These are phyloP conservation scores for Megaleporinus macrocephalus DNA, from an alignment of 2,113 vertebrate genomes.

Conservation along the genomic window DNA sequence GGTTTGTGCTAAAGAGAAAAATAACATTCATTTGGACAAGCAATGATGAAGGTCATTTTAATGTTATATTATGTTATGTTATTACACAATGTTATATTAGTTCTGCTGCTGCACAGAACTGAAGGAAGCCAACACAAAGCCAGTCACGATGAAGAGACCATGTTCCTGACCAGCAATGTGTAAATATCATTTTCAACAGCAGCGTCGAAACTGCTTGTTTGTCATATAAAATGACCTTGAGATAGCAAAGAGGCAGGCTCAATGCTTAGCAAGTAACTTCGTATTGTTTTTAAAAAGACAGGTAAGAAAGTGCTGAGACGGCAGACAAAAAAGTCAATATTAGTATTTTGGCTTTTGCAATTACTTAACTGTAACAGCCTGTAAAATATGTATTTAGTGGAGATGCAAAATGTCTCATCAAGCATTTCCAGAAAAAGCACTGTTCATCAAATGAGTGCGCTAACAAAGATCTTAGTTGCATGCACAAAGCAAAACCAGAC, in stretches of 20 bases:
- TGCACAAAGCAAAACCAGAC: not conserved
- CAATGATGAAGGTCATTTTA: too few species aligned
- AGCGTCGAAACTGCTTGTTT: slow-evolving; percentile 30
- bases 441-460: not conserved
- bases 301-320: not conserved
- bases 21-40: not conserved
- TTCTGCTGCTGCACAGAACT: not conserved
- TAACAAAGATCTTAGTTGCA: not conserved
- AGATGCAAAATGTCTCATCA: not conserved
- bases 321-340: not conserved
- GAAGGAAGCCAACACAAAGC: not conserved
- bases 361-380: not conserved
- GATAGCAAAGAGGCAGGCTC: not conserved
- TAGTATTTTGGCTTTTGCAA: not conserved
- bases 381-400: not conserved
- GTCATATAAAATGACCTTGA: slow-evolving; percentile 51
- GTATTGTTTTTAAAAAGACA: not conserved
- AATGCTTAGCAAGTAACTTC: not conserved
- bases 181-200: slow-evolving; percentile 11
- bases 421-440: not conserved
- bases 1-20: not conserved
- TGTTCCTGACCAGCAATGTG: not conserved
- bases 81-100: too few species aligned
- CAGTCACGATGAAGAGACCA: not conserved
- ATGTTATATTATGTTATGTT: too few species aligned